Conservation (phyloP, 1,140 invertebrate species). For the Drosophila carrolli region DNA sequence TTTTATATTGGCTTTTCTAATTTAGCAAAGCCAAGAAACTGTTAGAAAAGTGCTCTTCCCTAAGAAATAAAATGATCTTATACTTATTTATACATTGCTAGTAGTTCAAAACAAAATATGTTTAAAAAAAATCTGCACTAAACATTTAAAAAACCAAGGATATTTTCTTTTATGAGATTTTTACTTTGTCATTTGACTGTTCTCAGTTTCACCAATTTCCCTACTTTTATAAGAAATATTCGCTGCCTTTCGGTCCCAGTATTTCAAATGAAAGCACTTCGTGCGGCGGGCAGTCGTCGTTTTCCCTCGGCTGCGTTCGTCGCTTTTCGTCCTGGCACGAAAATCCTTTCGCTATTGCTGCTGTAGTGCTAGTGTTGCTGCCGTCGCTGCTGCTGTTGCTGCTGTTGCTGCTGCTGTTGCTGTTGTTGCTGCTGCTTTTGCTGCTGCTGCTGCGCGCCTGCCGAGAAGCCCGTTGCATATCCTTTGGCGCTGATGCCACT, state of each 20-base stretch:
- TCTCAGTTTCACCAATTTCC: neutral
- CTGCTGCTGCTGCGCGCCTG: constrained; percentile 70
- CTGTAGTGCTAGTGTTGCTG: constrained; percentile 3
- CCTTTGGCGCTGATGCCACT: constrained; percentile 74
- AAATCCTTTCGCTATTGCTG: constrained; percentile 11
- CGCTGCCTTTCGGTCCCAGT: neutral
- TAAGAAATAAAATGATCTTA: no score
- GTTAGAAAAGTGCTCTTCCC: no score
- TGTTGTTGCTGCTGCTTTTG: constrained; percentile 12
- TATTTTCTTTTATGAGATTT: no score
- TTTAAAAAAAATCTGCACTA: no score
- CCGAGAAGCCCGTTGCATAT: constrained; percentile 64
- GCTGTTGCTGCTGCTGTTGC: constrained; percentile 21
- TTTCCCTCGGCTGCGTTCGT: constrained; percentile 5
- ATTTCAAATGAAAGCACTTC: neutral
- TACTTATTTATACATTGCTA: no score
- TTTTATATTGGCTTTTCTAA: no score
- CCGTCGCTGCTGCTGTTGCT: neutral
- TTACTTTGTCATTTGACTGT: neutral
- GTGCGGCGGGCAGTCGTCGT: neutral
- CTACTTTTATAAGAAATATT: neutral
- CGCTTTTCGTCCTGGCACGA: constrained; percentile 10
- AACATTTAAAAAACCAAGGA: no score
- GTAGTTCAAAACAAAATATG: no score
- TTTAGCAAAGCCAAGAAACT: no score